phyloP scores from a whole-genome alignment of 2,113 vertebrate species.

The Chlamydotis undulata region DNA sequence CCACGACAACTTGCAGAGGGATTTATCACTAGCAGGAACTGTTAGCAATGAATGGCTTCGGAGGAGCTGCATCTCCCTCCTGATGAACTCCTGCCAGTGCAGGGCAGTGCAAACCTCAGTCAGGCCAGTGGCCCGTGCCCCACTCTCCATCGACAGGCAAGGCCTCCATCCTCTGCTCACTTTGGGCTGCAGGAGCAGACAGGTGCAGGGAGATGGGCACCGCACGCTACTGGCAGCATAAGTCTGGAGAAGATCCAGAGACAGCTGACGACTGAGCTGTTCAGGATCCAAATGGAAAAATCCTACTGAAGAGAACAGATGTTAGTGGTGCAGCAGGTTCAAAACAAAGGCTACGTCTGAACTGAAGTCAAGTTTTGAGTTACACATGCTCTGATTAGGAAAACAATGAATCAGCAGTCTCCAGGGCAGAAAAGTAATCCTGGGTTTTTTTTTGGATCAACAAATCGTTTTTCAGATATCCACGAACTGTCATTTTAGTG shows the following conservation, averaged over 20 bases:
- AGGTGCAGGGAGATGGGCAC: background rate
- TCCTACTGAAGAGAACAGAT: background rate
- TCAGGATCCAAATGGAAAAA: conserved; percentile 2
- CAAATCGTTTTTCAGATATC: background rate
- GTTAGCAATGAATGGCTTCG: background rate
- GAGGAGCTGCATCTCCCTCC: background rate
- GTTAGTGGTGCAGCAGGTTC: background rate
- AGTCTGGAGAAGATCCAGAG: background rate
- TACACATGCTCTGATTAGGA: background rate
- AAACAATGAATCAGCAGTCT: background rate
- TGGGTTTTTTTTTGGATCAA: background rate
- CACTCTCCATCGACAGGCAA: background rate
- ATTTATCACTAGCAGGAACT: background rate
- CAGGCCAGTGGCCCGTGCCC: background rate
- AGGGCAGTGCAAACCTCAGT: background rate
- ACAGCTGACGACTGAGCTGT: background rate
- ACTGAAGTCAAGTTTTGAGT: background rate
- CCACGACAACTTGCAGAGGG: background rate
- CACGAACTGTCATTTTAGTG: background rate
- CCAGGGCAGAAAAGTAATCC: background rate
- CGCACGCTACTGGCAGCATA: background rate
- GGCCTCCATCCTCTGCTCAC: background rate
- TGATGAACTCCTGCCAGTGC: background rate
- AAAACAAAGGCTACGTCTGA: background rate
- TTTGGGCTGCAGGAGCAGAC: background rate